These are phyloP conservation scores for Apodemia zela DNA, from an alignment of 2,888 invertebrate species.

Conservation along the genomic window DNA sequence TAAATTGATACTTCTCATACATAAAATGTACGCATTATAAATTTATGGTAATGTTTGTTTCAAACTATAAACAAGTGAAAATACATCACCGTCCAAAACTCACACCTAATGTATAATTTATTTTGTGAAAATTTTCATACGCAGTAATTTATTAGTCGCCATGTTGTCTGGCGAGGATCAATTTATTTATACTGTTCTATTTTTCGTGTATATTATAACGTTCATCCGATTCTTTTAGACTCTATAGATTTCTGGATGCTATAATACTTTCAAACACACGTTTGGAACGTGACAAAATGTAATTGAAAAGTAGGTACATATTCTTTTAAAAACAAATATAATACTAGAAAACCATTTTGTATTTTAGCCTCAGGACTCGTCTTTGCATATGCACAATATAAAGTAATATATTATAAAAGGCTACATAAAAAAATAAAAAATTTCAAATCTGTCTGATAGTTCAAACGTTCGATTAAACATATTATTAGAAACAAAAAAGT, in stretches of 20 bases:
- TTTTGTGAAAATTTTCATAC: constrained; percentile 21
- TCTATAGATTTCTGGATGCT: background rate
- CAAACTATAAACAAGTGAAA: constrained; percentile 16
- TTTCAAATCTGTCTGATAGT: too few species aligned
- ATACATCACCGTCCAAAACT: constrained; percentile 14
- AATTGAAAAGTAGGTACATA: too few species aligned
- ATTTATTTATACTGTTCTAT: constrained; percentile 20
- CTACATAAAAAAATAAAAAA: too few species aligned
- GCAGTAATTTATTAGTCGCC: constrained; percentile 20
- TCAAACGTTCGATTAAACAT: too few species aligned
- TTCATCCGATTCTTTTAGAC: background rate
- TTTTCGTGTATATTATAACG: background rate
- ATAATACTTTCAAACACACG: too few species aligned
- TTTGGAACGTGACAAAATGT: too few species aligned
- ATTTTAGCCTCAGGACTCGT: too few species aligned
- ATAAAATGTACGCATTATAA: constrained; percentile 17
- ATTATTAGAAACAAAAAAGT: too few species aligned
- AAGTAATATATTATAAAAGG: too few species aligned
- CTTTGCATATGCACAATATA: too few species aligned
- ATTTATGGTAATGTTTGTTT: constrained; percentile 18
- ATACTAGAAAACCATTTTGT: too few species aligned
- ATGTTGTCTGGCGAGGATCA: constrained; percentile 19
- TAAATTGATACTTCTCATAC: constrained; percentile 5
- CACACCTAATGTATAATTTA: constrained; percentile 20
- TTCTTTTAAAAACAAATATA: too few species aligned